Conservation (phyloP, 2,113 vertebrate genomes). For the Pluvianellus socialis region DNA sequence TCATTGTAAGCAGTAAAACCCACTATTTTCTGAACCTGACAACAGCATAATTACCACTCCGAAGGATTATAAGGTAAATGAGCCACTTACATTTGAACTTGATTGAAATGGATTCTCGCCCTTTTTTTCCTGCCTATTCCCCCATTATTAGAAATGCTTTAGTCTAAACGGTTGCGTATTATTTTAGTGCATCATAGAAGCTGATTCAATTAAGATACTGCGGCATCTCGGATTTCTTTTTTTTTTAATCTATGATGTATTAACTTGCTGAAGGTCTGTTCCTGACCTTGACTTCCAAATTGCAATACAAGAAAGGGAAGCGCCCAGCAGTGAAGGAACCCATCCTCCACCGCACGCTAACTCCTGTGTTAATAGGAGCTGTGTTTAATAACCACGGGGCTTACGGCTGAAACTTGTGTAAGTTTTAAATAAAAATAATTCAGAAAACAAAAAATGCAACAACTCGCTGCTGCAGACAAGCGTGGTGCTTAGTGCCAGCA, state of each 20-base stretch:
- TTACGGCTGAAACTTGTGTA: not conserved
- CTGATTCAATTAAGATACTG: not conserved
- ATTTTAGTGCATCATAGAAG: not conserved
- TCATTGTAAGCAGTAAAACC: not conserved
- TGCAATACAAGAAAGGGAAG: not conserved
- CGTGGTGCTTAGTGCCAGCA: not conserved
- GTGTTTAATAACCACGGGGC: not conserved
- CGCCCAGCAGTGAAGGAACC: not conserved
- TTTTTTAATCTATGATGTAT: not conserved
- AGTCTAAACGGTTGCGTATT: not conserved
- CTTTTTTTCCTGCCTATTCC: not conserved
- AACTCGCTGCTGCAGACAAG: not conserved
- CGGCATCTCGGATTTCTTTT: not conserved
- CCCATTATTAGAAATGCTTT: not conserved
- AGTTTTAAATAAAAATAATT: too few relatives aligned
- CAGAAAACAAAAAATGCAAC: not conserved
- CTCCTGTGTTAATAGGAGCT: accelerated
- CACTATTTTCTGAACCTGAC: not conserved
- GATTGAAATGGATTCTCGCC: not conserved
- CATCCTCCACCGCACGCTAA: too few relatives aligned
- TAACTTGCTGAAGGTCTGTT: not conserved
- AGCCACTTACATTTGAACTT: not conserved
- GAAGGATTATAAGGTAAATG: not conserved
- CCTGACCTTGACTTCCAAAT: not conserved
- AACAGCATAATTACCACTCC: not conserved